A percentile compares a stretch with the other conserved stretches of the same genome.
Evolutionary conservation across 2,113 vertebrate species (phyloP).

Genomic region (Sinocyclocheilus grahami): DNA sequence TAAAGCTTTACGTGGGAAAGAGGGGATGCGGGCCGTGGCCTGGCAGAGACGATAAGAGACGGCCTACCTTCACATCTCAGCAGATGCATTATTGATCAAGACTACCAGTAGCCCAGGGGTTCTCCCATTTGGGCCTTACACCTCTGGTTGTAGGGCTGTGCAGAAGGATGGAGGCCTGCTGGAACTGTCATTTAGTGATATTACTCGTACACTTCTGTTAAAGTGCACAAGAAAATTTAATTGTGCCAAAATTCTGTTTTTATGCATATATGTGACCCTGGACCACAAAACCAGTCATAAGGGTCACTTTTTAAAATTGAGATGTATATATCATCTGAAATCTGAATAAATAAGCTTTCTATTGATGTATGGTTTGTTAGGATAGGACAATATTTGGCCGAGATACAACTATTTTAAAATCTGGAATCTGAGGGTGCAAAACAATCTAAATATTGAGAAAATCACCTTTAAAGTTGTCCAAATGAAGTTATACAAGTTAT

Average conservation of each 20-base stretch:
- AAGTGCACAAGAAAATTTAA: background rate
- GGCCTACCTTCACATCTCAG: slow-evolving; percentile 70
- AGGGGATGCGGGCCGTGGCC: slow-evolving; percentile 47
- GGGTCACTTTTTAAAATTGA: too few species aligned
- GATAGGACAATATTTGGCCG: too few species aligned
- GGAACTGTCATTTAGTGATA: slow-evolving; percentile 13
- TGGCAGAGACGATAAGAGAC: slow-evolving; percentile 56
- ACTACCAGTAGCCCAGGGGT: slow-evolving; percentile 43
- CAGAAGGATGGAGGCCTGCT: slow-evolving; percentile 9
- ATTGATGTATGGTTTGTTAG: too few species aligned
- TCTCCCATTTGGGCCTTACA: background rate
- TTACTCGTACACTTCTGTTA: background rate
- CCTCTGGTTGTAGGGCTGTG: slow-evolving; percentile 8
- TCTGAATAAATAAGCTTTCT: too few species aligned
- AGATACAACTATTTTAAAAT: too few species aligned
- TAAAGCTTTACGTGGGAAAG: slow-evolving; percentile 54
- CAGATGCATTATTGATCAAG: slow-evolving; percentile 79
- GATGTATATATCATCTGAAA: too few species aligned
- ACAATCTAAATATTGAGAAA: too few species aligned
- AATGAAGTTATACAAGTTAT: too few species aligned
- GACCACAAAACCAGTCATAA: too few species aligned
- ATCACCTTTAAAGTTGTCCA: too few species aligned
- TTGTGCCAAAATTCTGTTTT: background rate
- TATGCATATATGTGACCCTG: too few species aligned
- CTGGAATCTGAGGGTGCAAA: too few species aligned